Evolutionary conservation across 2,797 vertebrate species (phyloP).

Genomic region (Prionace glauca): DNA sequence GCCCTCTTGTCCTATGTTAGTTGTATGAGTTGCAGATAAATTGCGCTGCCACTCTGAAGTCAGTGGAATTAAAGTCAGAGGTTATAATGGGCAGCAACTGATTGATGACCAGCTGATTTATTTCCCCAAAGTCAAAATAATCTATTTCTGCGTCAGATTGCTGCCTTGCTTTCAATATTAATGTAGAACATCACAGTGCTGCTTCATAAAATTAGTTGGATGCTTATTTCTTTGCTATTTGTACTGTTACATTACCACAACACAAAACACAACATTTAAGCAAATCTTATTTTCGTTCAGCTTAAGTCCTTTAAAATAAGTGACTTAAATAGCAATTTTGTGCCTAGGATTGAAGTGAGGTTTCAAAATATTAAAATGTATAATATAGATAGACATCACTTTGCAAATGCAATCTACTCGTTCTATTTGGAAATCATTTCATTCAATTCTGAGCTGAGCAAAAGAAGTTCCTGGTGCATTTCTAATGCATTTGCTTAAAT

Average conservation of each 20-base stretch:
- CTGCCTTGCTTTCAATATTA: not conserved
- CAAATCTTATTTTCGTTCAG: not conserved
- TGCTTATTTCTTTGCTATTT: not conserved
- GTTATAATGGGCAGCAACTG: not conserved
- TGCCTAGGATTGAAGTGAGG: not conserved
- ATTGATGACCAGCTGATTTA: not conserved
- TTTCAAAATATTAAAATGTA: not conserved
- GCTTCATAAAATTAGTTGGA: not conserved
- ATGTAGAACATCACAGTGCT: not conserved
- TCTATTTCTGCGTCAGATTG: not conserved
- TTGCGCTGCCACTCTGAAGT: not conserved
- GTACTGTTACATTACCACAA: not conserved
- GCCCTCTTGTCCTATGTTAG: not conserved
- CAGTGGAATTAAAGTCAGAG: not conserved
- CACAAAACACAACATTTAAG: not conserved
- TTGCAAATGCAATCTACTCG: not conserved
- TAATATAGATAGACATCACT: not conserved
- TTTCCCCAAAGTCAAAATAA: not conserved
- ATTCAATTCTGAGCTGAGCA: not conserved
- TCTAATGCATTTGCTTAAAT: not conserved
- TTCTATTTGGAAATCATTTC: not conserved
- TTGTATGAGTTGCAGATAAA: not conserved
- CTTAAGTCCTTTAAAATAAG: not conserved
- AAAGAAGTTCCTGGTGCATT: not conserved
- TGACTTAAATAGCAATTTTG: not conserved